These are phyloP conservation scores for Drosophila stalkeri DNA, from an alignment of 2,888 invertebrate species.

Conservation along the genomic window DNA sequence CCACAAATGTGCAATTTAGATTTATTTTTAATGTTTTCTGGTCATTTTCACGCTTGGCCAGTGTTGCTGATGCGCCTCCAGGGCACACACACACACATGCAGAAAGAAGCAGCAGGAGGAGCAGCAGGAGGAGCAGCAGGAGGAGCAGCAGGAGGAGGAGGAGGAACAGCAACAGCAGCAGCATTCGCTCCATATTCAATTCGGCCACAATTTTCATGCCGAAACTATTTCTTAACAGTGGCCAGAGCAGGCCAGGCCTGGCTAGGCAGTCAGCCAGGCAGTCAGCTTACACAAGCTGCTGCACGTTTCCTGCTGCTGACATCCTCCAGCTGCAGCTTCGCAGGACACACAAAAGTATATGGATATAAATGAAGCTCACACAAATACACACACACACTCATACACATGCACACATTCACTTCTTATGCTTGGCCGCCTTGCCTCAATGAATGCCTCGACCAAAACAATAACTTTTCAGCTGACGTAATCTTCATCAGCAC, in stretches of 20 bases:
- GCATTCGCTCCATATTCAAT: constrained; percentile 55
- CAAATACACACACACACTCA: constrained; percentile 45
- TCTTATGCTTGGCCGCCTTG: constrained; percentile 30
- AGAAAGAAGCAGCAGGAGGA: background rate
- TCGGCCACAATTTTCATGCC: constrained; percentile 65
- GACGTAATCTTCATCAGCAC: constrained; percentile 78
- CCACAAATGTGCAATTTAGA: constrained; percentile 67
- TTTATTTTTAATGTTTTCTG: constrained; percentile 72
- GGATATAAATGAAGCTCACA: constrained; percentile 72
- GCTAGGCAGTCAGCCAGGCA: background rate
- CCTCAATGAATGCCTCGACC: constrained; percentile 50
- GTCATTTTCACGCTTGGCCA: constrained; percentile 70
- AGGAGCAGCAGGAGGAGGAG: constrained; percentile 3
- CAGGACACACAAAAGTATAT: constrained; percentile 59
- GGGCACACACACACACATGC: constrained; percentile 21
- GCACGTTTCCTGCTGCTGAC: constrained; percentile 66
- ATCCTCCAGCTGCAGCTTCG: constrained; percentile 26
- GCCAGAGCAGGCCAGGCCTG: background rate
- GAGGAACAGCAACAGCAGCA: constrained; percentile 6
- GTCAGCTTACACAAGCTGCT: constrained; percentile 67
- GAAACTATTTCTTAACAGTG: constrained; percentile 56
- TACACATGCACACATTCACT: constrained; percentile 11
- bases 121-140: constrained; percentile 15
- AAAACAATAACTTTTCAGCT: constrained; percentile 81
- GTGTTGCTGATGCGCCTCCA: constrained; percentile 41